Base-by-base conservation (phyloP, 2,888 invertebrate species). In the Hartigia nigra region DNA sequence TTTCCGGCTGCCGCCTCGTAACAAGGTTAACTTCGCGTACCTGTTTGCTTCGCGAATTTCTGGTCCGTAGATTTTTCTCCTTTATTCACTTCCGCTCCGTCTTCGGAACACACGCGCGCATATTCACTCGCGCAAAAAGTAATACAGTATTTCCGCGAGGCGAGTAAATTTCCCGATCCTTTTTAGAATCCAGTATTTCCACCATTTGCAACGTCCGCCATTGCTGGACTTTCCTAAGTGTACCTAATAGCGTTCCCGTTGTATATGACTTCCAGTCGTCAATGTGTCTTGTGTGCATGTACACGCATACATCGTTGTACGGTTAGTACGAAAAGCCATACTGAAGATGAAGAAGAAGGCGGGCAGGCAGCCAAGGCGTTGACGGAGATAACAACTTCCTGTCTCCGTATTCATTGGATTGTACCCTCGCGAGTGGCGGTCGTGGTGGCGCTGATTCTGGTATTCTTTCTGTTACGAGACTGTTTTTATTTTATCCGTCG, bases 51-150 rank as follows among this genome's bases (percentile, higher is more conserved):
- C 34, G 69, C 76, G 79, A 81, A 83, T 84, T 84, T 82, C 81
- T 79, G 23, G 23, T 2, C 55, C 55, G 23, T 55, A 55, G 23
- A 55, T 55, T 23, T 23, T 82, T 82, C 82, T 80, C 81, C 83
- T 81, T 84, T 84, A 81, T 83, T 78, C 84, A 82, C 39, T 37
- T 37, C 74, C 75, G 74, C 37, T 69, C 23, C 14, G 37, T 39
- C 39, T 2, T 2, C 39, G 23, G 5, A 1, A 23, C 55, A 55
- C 55, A 23, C 23, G 55, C 23, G 23, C 55, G 23, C 23, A 23
- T 23, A 9, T 23, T 55, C 2, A 55, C 23, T 55, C 23, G 55
- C 55, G 55, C 55, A 23, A 55, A 55, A 23, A 55, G 23, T 55
- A 55, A 23, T 23, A 2, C 55, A 55, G 55, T 55, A 23, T 55